A percentile compares a stretch with the other conserved stretches of the same genome.
Evolutionary conservation across 2,888 invertebrate genomes (phyloP).

Genomic region (Tethea ocularis): DNA sequence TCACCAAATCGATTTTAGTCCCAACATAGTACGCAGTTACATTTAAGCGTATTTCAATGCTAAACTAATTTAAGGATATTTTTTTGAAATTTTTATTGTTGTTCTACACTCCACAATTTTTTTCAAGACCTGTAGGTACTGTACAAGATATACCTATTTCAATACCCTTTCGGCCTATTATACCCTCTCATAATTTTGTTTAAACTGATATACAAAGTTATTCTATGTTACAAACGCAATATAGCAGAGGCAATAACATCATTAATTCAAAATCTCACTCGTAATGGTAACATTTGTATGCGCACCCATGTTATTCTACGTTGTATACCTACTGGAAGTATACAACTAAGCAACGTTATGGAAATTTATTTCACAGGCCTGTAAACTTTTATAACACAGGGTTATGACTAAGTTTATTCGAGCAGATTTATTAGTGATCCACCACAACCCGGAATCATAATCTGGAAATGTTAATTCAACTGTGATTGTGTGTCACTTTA

Average conservation of each 20-base stretch:
- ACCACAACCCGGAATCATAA: constrained; percentile 57
- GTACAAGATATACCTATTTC: too few relatives aligned
- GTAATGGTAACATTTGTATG: constrained; percentile 39
- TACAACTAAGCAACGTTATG: constrained; percentile 39
- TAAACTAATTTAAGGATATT: too few relatives aligned
- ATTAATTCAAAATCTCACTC: constrained; percentile 52
- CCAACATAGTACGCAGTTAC: too few relatives aligned
- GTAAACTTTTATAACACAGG: constrained; percentile 57
- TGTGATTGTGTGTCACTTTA: constrained; percentile 61
- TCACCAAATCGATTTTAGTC: too few relatives aligned
- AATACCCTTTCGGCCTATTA: too few relatives aligned
- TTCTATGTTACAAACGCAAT: constrained; percentile 31
- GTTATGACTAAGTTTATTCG: constrained; percentile 54
- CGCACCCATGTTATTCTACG: constrained; percentile 18
- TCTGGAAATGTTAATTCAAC: constrained; percentile 62
- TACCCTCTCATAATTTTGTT: too few relatives aligned
- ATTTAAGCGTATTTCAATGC: too few relatives aligned
- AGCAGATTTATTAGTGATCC: constrained; percentile 63
- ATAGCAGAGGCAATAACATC: constrained; percentile 40
- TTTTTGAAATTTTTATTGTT: too few relatives aligned
- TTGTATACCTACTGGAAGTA: constrained; percentile 20
- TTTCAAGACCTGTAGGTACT: too few relatives aligned
- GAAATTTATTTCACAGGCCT: constrained; percentile 56
- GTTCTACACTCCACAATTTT: too few relatives aligned
- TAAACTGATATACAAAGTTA: constrained; percentile 16